Conservation (phyloP, 2,113 vertebrate genomes). For the Sitta europaea region DNA sequence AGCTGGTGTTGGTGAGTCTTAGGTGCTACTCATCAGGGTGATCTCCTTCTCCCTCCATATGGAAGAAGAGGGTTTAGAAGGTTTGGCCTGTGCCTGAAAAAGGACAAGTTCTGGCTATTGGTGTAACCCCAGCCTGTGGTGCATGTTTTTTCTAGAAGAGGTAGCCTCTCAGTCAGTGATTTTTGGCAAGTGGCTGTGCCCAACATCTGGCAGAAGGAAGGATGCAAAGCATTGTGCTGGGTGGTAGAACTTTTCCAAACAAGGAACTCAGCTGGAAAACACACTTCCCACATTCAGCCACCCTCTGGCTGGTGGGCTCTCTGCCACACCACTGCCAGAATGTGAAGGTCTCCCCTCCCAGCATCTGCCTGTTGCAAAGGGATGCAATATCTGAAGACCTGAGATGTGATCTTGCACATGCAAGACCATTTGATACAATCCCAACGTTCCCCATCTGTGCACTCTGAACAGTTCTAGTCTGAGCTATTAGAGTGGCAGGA, state of each 20-base stretch:
- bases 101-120: neutral
- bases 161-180: neutral
- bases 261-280: neutral
- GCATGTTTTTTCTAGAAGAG: neutral
- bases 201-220: neutral
- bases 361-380: neutral
- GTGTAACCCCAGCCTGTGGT: neutral
- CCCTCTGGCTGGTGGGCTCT: neutral
- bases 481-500: neutral
- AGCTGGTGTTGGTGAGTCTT: neutral
- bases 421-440: neutral
- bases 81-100: neutral
- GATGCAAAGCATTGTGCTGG: neutral
- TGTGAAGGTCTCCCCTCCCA: neutral
- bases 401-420: neutral
- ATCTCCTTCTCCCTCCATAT: neutral
- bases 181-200: neutral
- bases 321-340: neutral
- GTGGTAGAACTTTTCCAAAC: neutral
- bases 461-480: neutral
- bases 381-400: neutral
- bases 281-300: neutral
- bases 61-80: neutral
- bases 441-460: neutral
- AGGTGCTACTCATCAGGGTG: accelerated